Base-by-base conservation (phyloP, 1,140 invertebrate genomes). In the Probaryconus sp. region DNA sequence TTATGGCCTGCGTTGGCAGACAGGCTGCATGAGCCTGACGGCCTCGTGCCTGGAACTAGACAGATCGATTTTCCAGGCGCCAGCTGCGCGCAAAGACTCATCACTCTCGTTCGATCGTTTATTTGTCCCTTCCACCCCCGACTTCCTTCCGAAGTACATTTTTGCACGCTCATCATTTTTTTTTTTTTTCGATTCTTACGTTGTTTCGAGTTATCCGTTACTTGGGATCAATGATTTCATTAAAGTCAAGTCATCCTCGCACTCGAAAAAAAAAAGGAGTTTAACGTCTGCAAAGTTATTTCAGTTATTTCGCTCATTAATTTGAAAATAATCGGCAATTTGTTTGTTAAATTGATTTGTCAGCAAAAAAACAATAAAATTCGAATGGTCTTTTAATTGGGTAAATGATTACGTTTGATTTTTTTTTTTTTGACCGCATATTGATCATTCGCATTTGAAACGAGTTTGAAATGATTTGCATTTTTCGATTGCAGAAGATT, bases 51-150 rank as follows among this genome's bases (percentile, higher is more conserved):
- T 77, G 67, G 63, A 56, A 72, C 61, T 65, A 80, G 80, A 80
- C 80, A 73, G 73, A 81, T 81, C 80, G 80, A 81, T 81, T 81
- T 80, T 78, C 70, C 67, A 64, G 79, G 75, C 80, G 80, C 77
- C 80, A 74, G 71, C 72, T 75, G 72, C 65, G 72, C 65, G 72
- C 53, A 42, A 58, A 75, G 58, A 64, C 72, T 75, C 72, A 65
- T 75, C 65, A 37, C 53, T 69, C 64, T 53, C 45, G 58, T 69
- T 69, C 65, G 51, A 69, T 69, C 53, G 58, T 51, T 68, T 61
- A 60, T 64, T 50, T 20, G 13, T 21, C 24, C 42, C 17, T 75
- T 63, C 38, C 65, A 72, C 65, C 65, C 64, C 69, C 33, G 35
- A 43, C 53, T 65, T 72, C 38, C 58, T 72, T 72, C 60, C 45